Conservation (phyloP, 2,113 vertebrate genomes). For the Ammodytes marinus region DNA sequence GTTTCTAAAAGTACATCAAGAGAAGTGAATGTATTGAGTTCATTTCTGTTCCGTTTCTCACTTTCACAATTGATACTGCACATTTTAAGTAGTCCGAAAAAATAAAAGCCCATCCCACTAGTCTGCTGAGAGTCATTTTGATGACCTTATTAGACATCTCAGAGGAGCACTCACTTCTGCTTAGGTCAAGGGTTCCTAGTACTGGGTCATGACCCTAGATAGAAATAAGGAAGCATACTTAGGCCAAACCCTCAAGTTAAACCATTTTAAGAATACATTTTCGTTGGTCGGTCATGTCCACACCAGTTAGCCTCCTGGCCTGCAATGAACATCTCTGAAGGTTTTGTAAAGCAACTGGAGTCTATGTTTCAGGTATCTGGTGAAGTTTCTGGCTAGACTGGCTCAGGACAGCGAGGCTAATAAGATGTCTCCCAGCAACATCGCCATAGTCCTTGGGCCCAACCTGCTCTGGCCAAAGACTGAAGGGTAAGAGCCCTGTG, state of each 20-base stretch:
- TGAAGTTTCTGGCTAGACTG: conserved; percentile 96
- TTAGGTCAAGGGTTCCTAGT: neutral
- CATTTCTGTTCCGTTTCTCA: neutral
- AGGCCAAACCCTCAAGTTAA: neutral
- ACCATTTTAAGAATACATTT: neutral
- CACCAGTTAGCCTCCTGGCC: neutral
- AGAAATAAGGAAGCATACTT: neutral
- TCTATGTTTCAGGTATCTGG: conserved; percentile 90
- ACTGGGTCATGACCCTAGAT: neutral
- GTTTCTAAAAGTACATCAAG: neutral
- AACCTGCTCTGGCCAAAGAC: conserved; percentile 96
- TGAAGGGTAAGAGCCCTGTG: conserved; percentile 89
- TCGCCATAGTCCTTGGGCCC: conserved; percentile 96
- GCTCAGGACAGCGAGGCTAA: conserved; percentile 95
- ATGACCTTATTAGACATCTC: neutral
- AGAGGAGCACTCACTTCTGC: neutral
- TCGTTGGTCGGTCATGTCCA: too few species aligned
- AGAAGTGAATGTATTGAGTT: neutral
- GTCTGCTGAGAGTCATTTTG: neutral
- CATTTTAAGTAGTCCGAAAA: neutral
- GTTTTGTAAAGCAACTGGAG: neutral
- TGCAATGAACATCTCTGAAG: neutral
- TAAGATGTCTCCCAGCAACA: conserved; percentile 98
- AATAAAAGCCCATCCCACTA: neutral
- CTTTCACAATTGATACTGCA: neutral